Evolutionary conservation across 2,888 invertebrate species (phyloP), one percentile per base, ranked within the genome.

Genomic region (Idaea dimidiata): DNA sequence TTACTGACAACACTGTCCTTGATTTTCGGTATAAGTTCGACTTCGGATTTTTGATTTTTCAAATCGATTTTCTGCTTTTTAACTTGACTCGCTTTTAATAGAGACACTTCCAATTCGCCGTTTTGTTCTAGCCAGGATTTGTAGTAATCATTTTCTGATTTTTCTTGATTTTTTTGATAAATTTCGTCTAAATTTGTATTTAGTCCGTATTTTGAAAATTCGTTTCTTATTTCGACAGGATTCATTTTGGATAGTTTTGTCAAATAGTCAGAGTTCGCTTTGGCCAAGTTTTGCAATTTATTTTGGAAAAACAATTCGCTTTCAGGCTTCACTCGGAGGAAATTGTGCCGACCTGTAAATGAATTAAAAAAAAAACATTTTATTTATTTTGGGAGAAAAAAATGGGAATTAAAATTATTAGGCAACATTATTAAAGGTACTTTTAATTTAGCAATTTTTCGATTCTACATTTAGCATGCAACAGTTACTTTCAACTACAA

Each of bases 101-200:
- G 67, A 0, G 93, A 93, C 0, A 93, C 93, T 70, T 93, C 93
- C 0, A 93, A 64, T 57, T 93, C 93, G 0, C 93, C 92, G 53
- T 93, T 93, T 57, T 93, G 93, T 59, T 92, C 91, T 0, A 93
- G 62, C 93, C 93, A 93, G 0, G 89, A 86, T 55, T 93, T 93
- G 70, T 93, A 91, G 61, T 84, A 93, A 33, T 93, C 93, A 58
- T 93, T 91, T 68, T 91, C 92, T 0, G 80, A 70, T 73, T 84
- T 85, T 0, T 83, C 84, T 0, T 72, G 67, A 0, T 70, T 72
- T 65, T 88, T 87, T 8, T 82, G 82, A 6, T 76, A 75, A 0
- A 76, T 77, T 0, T 89, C 83, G 0, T 70, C 61, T 0, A 77
- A 60, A 67, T 83, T 85, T 0, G 88, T 86, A 6, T 84, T 86